These are phyloP conservation scores for Tinea semifulvella DNA, from an alignment of 2,888 invertebrate genomes.

Conservation along the genomic window DNA sequence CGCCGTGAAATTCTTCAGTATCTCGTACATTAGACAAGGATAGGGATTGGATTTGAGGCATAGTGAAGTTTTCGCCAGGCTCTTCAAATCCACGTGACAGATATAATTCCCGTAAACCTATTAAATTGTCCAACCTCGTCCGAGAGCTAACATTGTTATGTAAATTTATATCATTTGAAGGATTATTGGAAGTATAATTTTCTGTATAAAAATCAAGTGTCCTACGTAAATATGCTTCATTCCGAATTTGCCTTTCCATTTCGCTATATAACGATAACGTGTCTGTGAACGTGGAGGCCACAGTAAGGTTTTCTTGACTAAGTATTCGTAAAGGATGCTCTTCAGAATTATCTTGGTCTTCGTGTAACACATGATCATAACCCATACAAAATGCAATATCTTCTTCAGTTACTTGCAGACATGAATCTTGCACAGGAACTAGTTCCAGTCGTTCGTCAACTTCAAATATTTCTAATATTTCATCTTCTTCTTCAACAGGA, in stretches of 20 bases:
- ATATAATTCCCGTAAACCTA: constrained; percentile 83
- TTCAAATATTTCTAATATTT: constrained; percentile 82
- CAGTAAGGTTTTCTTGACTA: constrained; percentile 90
- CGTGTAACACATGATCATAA: constrained; percentile 72
- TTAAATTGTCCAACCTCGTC: constrained; percentile 80
- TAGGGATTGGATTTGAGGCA: constrained; percentile 75
- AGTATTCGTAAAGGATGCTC: constrained; percentile 89
- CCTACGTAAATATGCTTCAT: constrained; percentile 67
- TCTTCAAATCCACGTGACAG: constrained; percentile 75
- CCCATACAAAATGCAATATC: constrained; percentile 91
- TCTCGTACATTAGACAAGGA: constrained; percentile 76
- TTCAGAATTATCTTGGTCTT: constrained; percentile 76
- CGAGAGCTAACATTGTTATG: constrained; percentile 56
- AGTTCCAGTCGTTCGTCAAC: constrained; percentile 82
- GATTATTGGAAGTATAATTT: constrained; percentile 48
- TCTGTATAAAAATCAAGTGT: constrained; percentile 65
- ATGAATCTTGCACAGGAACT: constrained; percentile 87
- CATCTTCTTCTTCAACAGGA: constrained; percentile 66
- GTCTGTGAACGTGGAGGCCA: constrained; percentile 90
- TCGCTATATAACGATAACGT: constrained; percentile 72
- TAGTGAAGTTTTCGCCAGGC: constrained; percentile 61
- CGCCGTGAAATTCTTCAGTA: constrained; percentile 71
- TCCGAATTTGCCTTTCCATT: constrained; percentile 71
- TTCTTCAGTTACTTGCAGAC: constrained; percentile 91
- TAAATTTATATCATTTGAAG: constrained; percentile 46